Conservation (phyloP, 2,113 vertebrate species). For the Onychostoma macrolepis region DNA sequence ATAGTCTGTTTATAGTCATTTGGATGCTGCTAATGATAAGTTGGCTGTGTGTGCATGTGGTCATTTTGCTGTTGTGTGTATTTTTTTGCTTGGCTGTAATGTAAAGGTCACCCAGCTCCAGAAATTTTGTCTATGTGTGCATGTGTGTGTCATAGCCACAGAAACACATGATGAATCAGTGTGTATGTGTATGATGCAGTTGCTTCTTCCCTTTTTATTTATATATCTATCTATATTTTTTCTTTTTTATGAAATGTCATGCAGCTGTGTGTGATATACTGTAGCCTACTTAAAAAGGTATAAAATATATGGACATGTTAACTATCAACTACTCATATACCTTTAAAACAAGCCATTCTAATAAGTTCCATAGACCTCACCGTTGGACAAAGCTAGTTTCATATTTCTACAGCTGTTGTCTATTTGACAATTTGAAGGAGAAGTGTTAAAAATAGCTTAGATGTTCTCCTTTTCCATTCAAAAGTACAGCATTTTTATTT, state of each 20-base stretch:
- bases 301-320: background rate
- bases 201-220: background rate
- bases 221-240: background rate
- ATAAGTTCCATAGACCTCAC: background rate
- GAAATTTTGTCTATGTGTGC: background rate
- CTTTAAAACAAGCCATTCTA: background rate
- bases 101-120: constrained; percentile 16
- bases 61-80: background rate
- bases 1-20: constrained; percentile 7
- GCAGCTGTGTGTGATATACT: background rate
- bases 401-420: constrained; percentile 1
- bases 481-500: background rate
- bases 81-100: constrained; percentile 21
- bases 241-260: background rate
- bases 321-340: background rate
- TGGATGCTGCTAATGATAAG: constrained; percentile 11
- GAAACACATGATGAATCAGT: constrained; percentile 10
- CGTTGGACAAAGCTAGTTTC: background rate
- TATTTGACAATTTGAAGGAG: background rate
- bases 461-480: background rate
- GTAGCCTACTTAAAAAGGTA: too few species aligned
- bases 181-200: background rate
- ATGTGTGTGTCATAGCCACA: constrained; percentile 21
- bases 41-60: constrained; percentile 16
- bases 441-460: constrained; percentile 7